Evolutionary conservation across 2,888 invertebrate genomes (phyloP), one percentile per base, ranked within the genome.

Genomic region (Acleris laterana): DNA sequence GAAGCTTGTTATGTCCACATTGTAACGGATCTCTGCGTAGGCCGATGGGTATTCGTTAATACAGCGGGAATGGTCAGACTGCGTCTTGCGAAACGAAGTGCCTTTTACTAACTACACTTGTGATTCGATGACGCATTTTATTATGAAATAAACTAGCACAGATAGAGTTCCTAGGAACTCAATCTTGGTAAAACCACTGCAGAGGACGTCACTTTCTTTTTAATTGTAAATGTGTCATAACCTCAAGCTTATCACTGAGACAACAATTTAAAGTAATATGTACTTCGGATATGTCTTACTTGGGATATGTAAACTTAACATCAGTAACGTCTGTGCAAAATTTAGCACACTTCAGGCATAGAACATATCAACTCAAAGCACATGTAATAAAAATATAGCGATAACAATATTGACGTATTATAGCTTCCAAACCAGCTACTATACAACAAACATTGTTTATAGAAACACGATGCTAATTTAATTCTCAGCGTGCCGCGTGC

Each of bases 11-110:
- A 60, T 38, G 46, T 44, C 20, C 53, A 61, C 62, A 62, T 50
- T 56, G 65, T 65, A 65, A 65, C 65, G 60, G 65, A 65, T 49
- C 53, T 60, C 20, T 65, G 65, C 65, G 65, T 65, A 65, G 65
- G 56, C 17, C 25, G 65, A 49, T 61, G 60, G 60, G 55, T 60
- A 42, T 65, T 61, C 60, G 65, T 65, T 65, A 65, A 65, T 60
- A 59, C 65, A 65, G 55, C 11, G 55, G 55, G 55, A 60, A 64
- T 49, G 55, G 65, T 50, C 44, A 25, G 60, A 60, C 64, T 60
- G 65, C 44, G 53, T 50, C 49, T 65, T 50, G 55, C 60, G 60
- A 60, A 58, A 64, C 65, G 49, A 65, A 63, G 60, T 53, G 19
- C 55, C 60, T 60, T 55, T 55, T 55, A 38, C 38, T 59, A 42